Evolutionary conservation across 2,888 invertebrate species (phyloP).

Genomic region (Mechanitis messenoides): DNA sequence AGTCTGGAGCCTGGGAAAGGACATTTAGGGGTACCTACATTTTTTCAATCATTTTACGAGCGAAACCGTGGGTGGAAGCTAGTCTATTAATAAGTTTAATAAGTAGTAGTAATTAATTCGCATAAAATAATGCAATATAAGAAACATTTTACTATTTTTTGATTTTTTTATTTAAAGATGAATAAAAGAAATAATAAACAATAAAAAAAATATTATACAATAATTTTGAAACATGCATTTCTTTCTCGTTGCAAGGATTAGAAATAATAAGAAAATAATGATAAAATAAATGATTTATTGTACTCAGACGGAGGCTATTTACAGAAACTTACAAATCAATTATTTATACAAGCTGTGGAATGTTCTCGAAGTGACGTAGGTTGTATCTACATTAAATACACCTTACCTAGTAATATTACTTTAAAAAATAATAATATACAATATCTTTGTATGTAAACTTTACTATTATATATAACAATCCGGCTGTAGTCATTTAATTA

Average conservation of each 20-base stretch:
- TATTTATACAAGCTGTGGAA: conserved; percentile 31
- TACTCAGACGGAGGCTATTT: conserved; percentile 29
- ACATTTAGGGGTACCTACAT: too few species aligned
- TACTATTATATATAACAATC: too few species aligned
- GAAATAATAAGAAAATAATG: conserved; percentile 8
- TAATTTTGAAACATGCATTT: neutral
- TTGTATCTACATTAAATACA: conserved; percentile 16
- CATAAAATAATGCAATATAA: too few species aligned
- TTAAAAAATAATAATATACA: neutral
- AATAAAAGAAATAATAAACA: too few species aligned
- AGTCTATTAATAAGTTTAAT: too few species aligned
- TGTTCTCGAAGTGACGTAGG: conserved; percentile 30
- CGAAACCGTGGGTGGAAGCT: too few species aligned
- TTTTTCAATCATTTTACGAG: too few species aligned
- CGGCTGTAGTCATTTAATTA: too few species aligned
- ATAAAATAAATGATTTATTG: conserved; percentile 18
- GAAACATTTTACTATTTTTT: too few species aligned
- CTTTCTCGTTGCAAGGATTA: neutral
- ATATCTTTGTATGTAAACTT: neutral
- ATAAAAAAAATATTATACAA: neutral
- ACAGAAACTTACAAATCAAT: conserved; percentile 32
- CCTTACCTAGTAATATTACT: neutral
- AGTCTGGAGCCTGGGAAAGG: too few species aligned
- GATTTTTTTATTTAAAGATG: too few species aligned
- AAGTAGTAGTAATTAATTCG: too few species aligned